Evolutionary conservation across 2,888 invertebrate genomes (phyloP).

Genomic region (Plusia festucae): DNA sequence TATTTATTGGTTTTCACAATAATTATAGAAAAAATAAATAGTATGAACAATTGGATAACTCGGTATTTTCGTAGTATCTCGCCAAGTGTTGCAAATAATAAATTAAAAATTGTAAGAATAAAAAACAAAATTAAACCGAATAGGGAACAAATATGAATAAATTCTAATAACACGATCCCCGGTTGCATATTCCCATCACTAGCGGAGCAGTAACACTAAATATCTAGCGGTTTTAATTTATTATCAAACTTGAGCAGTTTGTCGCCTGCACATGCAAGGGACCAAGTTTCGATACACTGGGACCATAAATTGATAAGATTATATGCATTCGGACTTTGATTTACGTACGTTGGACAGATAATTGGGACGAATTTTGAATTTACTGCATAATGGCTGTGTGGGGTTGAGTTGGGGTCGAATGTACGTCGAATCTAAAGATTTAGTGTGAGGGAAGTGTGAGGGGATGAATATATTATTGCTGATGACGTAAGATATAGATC

Average conservation of each 20-base stretch:
- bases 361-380: slow-evolving; percentile 62
- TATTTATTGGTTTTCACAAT: no score
- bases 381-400: slow-evolving; percentile 30
- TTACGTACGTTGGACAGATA: slow-evolving; percentile 62
- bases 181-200: slow-evolving; percentile 48
- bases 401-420: slow-evolving; percentile 25
- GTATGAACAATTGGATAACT: no score
- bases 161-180: slow-evolving; percentile 18
- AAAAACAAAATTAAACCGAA: not conserved
- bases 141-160: not conserved
- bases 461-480: not conserved
- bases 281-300: slow-evolving; percentile 83
- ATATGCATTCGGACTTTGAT: slow-evolving; percentile 67
- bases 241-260: slow-evolving; percentile 81
- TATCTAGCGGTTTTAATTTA: slow-evolving; percentile 84
- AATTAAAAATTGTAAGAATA: not conserved
- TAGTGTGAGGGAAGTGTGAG: not conserved
- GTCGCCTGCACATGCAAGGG: slow-evolving; percentile 74
- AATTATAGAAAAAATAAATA: not conserved
- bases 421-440: not conserved
- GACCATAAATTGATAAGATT: slow-evolving; percentile 86
- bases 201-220: slow-evolving; percentile 63
- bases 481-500: not conserved
- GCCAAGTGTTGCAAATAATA: no score
- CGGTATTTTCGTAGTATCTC: no score